Percentiles rank a stretch among this genome's conserved stretches.
Conservation (phyloP, 2,888 invertebrate genomes). For the Bembecia ichneumoniformis region DNA sequence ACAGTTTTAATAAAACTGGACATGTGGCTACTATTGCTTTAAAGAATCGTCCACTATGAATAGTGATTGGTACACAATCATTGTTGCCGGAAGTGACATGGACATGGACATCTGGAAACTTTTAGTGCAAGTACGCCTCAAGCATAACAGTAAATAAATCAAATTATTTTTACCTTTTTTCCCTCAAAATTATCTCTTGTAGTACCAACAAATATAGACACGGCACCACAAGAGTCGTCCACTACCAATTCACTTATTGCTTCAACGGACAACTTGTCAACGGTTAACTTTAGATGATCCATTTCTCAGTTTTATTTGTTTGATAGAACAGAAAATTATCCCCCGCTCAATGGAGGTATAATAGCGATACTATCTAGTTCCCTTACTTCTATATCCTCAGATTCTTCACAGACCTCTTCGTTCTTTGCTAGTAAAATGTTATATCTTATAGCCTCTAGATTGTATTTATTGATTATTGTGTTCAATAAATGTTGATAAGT, state of each 20-base stretch:
- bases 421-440: slow-evolving; percentile 87
- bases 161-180: slow-evolving; percentile 71
- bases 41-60: no score
- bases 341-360: slow-evolving; percentile 95
- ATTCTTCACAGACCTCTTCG: slow-evolving; percentile 79
- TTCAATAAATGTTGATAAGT: slow-evolving; percentile 74
- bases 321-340: slow-evolving; percentile 56
- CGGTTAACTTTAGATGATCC: slow-evolving; percentile 79
- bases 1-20: no score
- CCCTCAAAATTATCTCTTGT: slow-evolving; percentile 88
- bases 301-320: slow-evolving; percentile 39
- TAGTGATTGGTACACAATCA: no score
- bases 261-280: slow-evolving; percentile 77
- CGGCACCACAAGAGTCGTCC: slow-evolving; percentile 86
- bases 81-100: no score
- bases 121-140: no score
- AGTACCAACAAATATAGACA: slow-evolving; percentile 91
- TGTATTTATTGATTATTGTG: slow-evolving; percentile 73
- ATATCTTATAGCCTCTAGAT: slow-evolving; percentile 77
- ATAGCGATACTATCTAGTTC: slow-evolving; percentile 88
- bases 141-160: slow-evolving; percentile 7
- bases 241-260: slow-evolving; percentile 76
- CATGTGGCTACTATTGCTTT: no score
- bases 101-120: no score
- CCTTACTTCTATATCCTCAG: slow-evolving; percentile 68